phyloP scores from a whole-genome alignment of 2,888 invertebrate genomes.

The Eupithecia centaureata region DNA sequence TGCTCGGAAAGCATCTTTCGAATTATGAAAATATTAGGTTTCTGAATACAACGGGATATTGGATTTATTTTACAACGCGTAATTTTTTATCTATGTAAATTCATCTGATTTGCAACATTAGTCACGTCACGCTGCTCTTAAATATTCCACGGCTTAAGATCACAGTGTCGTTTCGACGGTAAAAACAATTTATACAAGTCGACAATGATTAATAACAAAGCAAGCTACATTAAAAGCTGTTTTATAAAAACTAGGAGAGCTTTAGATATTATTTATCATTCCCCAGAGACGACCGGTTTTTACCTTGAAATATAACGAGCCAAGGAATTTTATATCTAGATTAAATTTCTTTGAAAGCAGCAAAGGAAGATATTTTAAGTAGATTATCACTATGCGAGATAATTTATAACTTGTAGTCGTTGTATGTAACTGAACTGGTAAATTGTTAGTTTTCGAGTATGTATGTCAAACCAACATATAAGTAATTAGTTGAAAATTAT shows the following conservation, averaged over 20 bases:
- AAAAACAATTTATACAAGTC: constrained; percentile 26
- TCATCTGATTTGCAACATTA: constrained; percentile 3
- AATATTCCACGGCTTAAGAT: constrained; percentile 19
- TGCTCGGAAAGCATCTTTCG: neutral
- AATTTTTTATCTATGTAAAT: neutral
- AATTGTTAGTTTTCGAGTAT: too few species aligned
- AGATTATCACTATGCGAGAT: too few species aligned
- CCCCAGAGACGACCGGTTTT: neutral
- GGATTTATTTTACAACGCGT: neutral
- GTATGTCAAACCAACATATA: too few species aligned
- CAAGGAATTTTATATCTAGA: constrained; percentile 1
- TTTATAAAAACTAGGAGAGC: constrained; percentile 30
- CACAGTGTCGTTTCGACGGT: constrained; percentile 15
- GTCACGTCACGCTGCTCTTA: constrained; percentile 16
- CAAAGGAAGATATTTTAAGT: too few species aligned
- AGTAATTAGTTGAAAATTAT: too few species aligned
- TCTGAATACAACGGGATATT: neutral
- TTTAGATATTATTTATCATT: constrained; percentile 28
- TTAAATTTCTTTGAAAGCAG: neutral
- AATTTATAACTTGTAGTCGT: too few species aligned
- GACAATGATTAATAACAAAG: constrained; percentile 32
- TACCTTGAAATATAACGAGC: neutral
- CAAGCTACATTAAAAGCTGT: constrained; percentile 20
- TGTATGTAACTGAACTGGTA: too few species aligned
- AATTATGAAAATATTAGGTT: neutral